These are phyloP conservation scores for Oenanthe oenanthe DNA, from an alignment of 2,113 vertebrate genomes.

Conservation along the genomic window DNA sequence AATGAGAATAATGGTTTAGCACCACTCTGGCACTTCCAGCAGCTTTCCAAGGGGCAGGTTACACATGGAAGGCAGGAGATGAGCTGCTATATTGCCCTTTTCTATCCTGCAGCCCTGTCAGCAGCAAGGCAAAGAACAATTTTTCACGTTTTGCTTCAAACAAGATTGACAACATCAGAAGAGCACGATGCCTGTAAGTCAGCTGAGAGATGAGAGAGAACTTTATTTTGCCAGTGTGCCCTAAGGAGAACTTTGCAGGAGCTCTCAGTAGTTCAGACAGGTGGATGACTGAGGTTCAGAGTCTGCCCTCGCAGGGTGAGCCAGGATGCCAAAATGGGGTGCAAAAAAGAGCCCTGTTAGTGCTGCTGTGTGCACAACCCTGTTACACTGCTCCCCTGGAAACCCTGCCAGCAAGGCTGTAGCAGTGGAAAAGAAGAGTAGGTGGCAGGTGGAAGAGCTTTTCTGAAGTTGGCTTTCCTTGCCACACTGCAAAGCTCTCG, in stretches of 20 bases:
- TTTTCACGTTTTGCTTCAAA: slow-evolving; percentile 11
- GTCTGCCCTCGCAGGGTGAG: not conserved
- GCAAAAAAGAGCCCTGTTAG: not conserved
- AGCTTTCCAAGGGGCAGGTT: slow-evolving; percentile 7
- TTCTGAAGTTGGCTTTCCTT: not conserved
- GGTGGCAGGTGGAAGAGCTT: not conserved
- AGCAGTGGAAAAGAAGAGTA: not conserved
- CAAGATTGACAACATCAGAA: not conserved
- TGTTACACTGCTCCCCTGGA: not conserved
- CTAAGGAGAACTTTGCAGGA: not conserved
- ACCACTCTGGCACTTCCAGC: not conserved
- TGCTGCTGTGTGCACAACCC: not conserved
- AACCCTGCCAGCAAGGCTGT: not conserved
- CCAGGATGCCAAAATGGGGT: not conserved
- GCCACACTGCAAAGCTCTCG: not conserved
- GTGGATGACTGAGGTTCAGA: not conserved
- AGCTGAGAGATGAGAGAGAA: not conserved
- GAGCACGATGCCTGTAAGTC: not conserved
- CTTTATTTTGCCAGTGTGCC: not conserved
- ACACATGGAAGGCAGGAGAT: not conserved
- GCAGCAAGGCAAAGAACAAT: slow-evolving; percentile 1
- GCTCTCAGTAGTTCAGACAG: not conserved
- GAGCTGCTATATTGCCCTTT: not conserved
- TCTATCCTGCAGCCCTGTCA: not conserved
- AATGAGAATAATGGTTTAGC: not conserved